phyloP scores from a whole-genome alignment of 92 coral and sea anemone species.

The Phymanthus crucifer region DNA sequence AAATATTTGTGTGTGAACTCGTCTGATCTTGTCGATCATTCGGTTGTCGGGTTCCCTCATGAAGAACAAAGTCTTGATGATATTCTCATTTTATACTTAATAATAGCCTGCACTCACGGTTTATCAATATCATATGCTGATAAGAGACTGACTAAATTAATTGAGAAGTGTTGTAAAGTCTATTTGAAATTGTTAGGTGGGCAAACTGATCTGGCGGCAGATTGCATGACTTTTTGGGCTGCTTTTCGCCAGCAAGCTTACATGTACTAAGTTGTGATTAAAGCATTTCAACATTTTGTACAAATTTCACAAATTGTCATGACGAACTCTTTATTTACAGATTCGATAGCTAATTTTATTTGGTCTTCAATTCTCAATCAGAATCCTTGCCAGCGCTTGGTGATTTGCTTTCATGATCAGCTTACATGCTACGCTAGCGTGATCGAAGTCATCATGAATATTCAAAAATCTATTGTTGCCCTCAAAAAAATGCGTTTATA shows the following conservation, averaged over 20 bases:
- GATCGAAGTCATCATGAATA: too few relatives aligned
- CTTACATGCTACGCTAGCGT: too few relatives aligned
- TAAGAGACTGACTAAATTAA: background rate
- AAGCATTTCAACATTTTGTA: too few relatives aligned
- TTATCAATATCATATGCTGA: background rate
- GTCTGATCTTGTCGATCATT: background rate
- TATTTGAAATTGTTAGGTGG: too few relatives aligned
- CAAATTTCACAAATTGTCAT: too few relatives aligned
- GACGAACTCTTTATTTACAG: too few relatives aligned
- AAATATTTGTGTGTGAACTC: background rate
- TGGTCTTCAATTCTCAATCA: too few relatives aligned
- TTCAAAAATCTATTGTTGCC: too few relatives aligned
- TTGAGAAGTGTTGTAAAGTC: background rate
- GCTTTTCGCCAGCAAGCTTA: background rate
- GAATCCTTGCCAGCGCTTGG: too few relatives aligned
- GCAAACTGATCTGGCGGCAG: background rate
- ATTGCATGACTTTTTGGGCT: conserved; percentile 1
- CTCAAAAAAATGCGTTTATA: too few relatives aligned
- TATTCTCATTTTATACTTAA: background rate
- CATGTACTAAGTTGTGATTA: background rate
- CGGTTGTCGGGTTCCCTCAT: background rate
- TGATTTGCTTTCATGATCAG: too few relatives aligned
- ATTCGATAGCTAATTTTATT: too few relatives aligned
- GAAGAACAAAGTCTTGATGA: background rate
- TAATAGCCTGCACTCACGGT: background rate